Evolutionary conservation across 1,140 invertebrate species (phyloP), one percentile per base, ranked within the genome.

Genomic region (Polypedilum vanderplanki): DNA sequence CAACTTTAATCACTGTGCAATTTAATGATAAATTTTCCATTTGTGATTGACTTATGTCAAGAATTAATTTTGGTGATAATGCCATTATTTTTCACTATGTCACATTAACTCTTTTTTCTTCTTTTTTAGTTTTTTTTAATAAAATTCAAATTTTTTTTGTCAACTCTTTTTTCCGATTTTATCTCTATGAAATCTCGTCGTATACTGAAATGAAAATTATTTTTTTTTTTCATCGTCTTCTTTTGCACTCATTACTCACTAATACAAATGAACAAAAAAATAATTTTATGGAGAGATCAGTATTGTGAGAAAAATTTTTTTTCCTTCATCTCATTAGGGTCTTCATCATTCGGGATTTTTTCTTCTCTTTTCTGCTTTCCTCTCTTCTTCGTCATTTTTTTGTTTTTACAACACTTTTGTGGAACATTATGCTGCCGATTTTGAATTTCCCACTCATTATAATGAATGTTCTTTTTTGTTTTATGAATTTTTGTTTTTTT

Each of bases 11-110:
- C 20, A 22, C 17, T 20, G 15, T 70, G 10, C 65, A 70, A 70
- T 18, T 70, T 70, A 70, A 70, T 70, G 65, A 70, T 20, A 70
- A 22, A 70, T 70, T 70, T 70, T 70, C 65, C 65, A 70, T 70
- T 70, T 70, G 65, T 22, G 65, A 70, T 70, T 70, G 65, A 70
- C 65, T 70, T 70, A 70, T 70, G 17, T 70, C 65, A 10, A 70
- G 17, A 18, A 70, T 70, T 18, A 20, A 70, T 18, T 70, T 22
- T 70, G 65, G 65, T 70, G 65, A 70, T 70, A 20, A 10, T 70
- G 65, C 17, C 65, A 70, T 70, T 8, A n/a, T 70, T 70, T 70
- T 18, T 20, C 41, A 46, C 9, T 46, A 46, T 46, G 9, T n/a
- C 46, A 57, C 46, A 57, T 57, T 57, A 70, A 70, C 8, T 67